phyloP scores from a whole-genome alignment of 2,113 vertebrate species.

The Sander vitreus region DNA sequence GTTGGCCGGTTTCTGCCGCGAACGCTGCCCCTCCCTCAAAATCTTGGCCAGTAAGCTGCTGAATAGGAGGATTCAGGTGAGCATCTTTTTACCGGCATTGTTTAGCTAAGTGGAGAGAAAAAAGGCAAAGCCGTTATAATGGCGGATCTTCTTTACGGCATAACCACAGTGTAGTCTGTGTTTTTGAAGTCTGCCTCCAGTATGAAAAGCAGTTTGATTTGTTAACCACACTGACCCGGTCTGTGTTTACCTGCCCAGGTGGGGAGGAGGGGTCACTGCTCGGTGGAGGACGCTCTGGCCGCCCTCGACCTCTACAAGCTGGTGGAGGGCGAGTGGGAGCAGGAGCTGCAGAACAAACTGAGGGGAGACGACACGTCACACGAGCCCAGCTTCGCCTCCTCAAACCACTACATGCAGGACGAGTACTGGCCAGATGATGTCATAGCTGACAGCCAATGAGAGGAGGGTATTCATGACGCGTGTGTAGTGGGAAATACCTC shows the following conservation, averaged over 20 bases:
- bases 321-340: conserved; percentile 92
- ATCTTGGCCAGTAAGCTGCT: conserved; percentile 87
- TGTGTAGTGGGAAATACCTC: conserved; percentile 2
- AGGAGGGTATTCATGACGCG: neutral
- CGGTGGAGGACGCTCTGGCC: conserved; percentile 91
- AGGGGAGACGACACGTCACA: conserved; percentile 33
- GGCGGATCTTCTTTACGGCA: no score
- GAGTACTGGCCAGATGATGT: conserved; percentile 91
- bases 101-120: no score
- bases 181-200: neutral
- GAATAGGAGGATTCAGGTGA: conserved; percentile 92
- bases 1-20: conserved; percentile 71
- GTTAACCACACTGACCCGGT: neutral
- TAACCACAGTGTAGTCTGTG: neutral
- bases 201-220: no score
- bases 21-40: conserved; percentile 85
- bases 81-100: neutral
- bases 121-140: no score
- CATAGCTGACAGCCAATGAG: conserved; percentile 71
- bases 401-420: conserved; percentile 92
- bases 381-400: conserved; percentile 74
- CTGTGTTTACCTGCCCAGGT: conserved; percentile 74
- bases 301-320: conserved; percentile 95
- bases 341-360: conserved; percentile 64
- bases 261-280: conserved; percentile 89